Evolutionary conservation across 64 coral and sea anemone species (phyloP), one percentile per base, ranked within the genome.

Genomic region (Montipora cactus): DNA sequence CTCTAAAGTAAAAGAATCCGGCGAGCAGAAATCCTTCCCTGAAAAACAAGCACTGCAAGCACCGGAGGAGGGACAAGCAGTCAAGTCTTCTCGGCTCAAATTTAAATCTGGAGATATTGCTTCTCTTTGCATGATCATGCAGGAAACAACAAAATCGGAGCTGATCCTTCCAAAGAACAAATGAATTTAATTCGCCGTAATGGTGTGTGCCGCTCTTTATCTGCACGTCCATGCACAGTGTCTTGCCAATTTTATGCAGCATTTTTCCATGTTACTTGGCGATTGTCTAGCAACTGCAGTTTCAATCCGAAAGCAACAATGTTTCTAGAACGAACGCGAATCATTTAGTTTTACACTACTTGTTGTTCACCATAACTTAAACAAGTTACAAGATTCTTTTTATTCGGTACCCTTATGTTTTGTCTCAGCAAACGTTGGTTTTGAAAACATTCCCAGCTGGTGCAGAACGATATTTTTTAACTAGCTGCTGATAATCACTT

Each of bases 201-300:
- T 37, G 8, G 9, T 71, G 47, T 4, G 5, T 1, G 16, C n/a
- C 0, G 16, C 46, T 8, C 47, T 68, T 86, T 72, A 72, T 72
- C 62, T 50, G 37, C 73, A 37, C 37, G 1, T 37, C 37, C 37
- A 37, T 37, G 37, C 62, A 15, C 66, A 71, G 52, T 71, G 19
- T 86, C 2, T 68, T 46, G 3, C 46, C 62, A 86, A 71, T 72
- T 86, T 68, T 86, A 86, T 71, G 47, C 46, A 18, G 59, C 82
- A 46, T 86, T 86, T 72, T 86, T 86, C 7, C 47, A n/a, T 28
- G 82, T 14, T 49, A 22, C 46, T 20, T 51, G 4, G 18, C 64
- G 15, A 86, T 86, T 21, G 82, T 71, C 66, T 72, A 71, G 82
- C 82, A 86, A 86, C 82, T 21, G 19, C 18, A n/a, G 18, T 7